Conservation (phyloP, 2,113 vertebrate species). For the Oxygymnocypris stewartii region DNA sequence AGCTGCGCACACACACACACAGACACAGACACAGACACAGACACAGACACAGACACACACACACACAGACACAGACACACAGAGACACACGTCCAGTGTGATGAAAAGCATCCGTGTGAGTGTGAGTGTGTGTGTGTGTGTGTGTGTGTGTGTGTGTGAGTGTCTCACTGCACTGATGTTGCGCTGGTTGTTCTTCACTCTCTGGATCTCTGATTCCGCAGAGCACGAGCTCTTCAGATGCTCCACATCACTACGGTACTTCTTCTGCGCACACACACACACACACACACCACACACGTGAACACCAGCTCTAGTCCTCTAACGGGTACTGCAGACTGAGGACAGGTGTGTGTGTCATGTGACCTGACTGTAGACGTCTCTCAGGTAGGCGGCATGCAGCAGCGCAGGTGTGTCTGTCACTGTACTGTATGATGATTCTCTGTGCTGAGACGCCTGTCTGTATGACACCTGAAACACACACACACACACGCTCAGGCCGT, state of each 20-base stretch:
- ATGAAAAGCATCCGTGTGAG: too few relatives aligned
- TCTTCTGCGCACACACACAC: slow-evolving; percentile 76
- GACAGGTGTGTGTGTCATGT: neutral
- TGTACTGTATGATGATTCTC: slow-evolving; percentile 65
- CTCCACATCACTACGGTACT: slow-evolving; percentile 87
- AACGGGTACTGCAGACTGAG: neutral
- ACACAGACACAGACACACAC: too few relatives aligned
- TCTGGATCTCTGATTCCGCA: slow-evolving; percentile 80
- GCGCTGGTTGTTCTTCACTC: slow-evolving; percentile 83
- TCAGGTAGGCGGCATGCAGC: slow-evolving; percentile 74
- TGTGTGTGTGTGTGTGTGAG: slow-evolving; percentile 8
- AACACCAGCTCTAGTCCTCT: neutral
- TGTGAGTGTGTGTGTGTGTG: neutral
- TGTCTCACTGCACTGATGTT: slow-evolving; percentile 87
- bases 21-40: neutral
- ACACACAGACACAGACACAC: too few relatives aligned
- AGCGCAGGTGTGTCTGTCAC: slow-evolving; percentile 74
- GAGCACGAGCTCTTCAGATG: slow-evolving; percentile 82
- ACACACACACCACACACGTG: slow-evolving; percentile 23
- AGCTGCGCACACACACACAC: slow-evolving; percentile 58
- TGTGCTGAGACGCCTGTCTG: slow-evolving; percentile 68
- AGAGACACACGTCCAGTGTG: too few relatives aligned
- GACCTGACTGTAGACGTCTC: slow-evolving; percentile 77
- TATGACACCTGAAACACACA: slow-evolving; percentile 64
- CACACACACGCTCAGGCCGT: neutral